Conservation (phyloP, 2,888 invertebrate genomes). For the Meloe dianella region DNA sequence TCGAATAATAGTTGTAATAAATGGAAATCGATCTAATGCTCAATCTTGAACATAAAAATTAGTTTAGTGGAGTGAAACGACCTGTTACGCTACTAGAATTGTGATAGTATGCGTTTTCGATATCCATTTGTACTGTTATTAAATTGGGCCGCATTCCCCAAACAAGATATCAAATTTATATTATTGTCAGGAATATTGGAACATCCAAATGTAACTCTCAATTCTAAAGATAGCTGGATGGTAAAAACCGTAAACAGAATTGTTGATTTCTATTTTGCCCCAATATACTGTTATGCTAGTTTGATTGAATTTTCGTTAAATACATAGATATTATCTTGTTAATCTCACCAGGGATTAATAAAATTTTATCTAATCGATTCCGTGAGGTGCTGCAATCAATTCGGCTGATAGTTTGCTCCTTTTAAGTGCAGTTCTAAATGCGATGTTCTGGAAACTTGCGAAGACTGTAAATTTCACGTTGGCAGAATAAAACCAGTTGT, state of each 20-base stretch:
- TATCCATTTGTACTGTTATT: constrained; percentile 32
- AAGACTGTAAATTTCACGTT: neutral
- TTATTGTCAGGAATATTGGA: constrained; percentile 24
- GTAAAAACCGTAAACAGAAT: neutral
- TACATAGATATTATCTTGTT: neutral
- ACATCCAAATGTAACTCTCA: constrained; percentile 13
- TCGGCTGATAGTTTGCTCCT: neutral
- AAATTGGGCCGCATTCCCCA: constrained; percentile 32
- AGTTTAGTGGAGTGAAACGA: constrained; percentile 21
- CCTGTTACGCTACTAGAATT: constrained; percentile 30
- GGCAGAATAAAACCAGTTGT: neutral
- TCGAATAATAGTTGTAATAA: neutral
- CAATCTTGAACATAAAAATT: constrained; percentile 24
- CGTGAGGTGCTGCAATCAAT: neutral
- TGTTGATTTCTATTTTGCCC: neutral
- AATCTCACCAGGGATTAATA: neutral
- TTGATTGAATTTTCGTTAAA: constrained; percentile 8
- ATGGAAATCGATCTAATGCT: neutral
- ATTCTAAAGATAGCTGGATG: neutral
- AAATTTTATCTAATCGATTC: neutral
- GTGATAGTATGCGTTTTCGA: constrained; percentile 21
- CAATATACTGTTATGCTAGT: neutral
- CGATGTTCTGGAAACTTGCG: neutral
- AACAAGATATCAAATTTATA: constrained; percentile 34
- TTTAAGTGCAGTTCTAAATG: neutral